Percentiles rank a stretch among this genome's conserved stretches.
Evolutionary conservation across 2,113 vertebrate species (phyloP).

Genomic region (Sinocyclocheilus grahami): DNA sequence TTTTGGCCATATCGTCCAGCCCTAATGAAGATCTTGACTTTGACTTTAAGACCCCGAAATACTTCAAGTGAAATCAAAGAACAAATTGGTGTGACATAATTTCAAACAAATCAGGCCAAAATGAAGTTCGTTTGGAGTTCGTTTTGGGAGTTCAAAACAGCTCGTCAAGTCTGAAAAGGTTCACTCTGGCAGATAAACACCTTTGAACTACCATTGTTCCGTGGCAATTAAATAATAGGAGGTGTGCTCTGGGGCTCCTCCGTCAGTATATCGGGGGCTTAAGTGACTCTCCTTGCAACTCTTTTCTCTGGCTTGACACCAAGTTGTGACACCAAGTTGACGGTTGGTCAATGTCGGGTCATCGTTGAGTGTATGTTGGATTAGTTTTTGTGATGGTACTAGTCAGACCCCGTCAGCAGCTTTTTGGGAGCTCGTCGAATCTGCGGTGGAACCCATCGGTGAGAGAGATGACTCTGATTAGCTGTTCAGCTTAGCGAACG

Average conservation of each 20-base stretch:
- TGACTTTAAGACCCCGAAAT: background rate
- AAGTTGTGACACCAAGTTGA: background rate
- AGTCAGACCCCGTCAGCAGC: too few species aligned
- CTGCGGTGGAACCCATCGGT: background rate
- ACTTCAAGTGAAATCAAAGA: background rate
- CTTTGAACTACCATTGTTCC: too few species aligned
- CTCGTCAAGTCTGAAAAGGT: background rate
- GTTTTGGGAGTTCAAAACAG: background rate
- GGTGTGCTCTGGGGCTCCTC: too few species aligned
- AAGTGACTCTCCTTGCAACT: background rate
- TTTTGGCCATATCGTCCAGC: too few species aligned
- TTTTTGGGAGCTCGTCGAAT: background rate
- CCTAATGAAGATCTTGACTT: background rate
- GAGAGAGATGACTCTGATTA: background rate
- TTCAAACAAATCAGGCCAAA: background rate
- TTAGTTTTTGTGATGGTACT: background rate
- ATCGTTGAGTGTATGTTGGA: background rate
- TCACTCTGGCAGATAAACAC: too few species aligned
- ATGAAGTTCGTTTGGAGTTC: background rate
- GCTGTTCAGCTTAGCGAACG: background rate
- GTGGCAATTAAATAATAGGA: too few species aligned
- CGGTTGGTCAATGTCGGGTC: background rate
- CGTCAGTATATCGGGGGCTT: too few species aligned
- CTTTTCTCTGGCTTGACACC: background rate
- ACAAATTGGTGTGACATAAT: background rate